Base-by-base conservation (phyloP, 2,888 invertebrate genomes). In the Drosophila koepferae region DNA sequence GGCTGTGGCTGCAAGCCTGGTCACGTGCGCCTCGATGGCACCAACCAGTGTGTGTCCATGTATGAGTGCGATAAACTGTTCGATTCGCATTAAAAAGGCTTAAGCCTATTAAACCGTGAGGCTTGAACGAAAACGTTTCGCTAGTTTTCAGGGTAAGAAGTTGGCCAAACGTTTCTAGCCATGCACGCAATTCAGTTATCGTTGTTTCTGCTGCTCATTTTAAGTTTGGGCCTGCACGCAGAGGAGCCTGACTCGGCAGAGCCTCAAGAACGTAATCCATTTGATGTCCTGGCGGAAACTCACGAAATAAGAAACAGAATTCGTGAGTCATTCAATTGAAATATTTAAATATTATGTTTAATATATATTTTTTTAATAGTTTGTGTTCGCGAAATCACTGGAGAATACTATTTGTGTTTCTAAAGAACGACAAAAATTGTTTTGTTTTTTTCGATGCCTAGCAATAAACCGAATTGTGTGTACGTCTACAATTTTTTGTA, bases 1-100 rank as follows among this genome's bases (percentile, higher is more conserved):
- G 82, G 75, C 34, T 86, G 82, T 41, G 61, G 58, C 48, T 83
- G 88, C 63, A 70, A 63, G 20, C 68, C 31, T 9, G 83, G 74
- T 20, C 73, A 64, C 51, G 31, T 77, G 20, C 80, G 81, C 3
- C 7, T 67, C 14, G 87, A 78, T 63, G 1, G 8, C 4, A 60
- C 56, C n/a, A 38, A 46, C 1, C 43, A 31, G 7, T 86, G 81
- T 68, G 56, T 81, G 23, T n/a, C 0, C 12, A 61, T 59, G 0
- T 82, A 67, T 9, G 34, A 74, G 3, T 80, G 71, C 9, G 7
- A 60, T 7, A 5, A 2, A 28, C n/a, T 16, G 10, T 28, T 3
- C 34, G 6, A 12, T 3, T 9, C 41, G 9, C 10, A 43, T 12
- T n/a, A 10, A 44, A 28, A 23, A 53, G 16, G 3, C 12, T 8